Evolutionary conservation across 2,888 invertebrate genomes (phyloP).

Genomic region (Drosophila testacea): DNA sequence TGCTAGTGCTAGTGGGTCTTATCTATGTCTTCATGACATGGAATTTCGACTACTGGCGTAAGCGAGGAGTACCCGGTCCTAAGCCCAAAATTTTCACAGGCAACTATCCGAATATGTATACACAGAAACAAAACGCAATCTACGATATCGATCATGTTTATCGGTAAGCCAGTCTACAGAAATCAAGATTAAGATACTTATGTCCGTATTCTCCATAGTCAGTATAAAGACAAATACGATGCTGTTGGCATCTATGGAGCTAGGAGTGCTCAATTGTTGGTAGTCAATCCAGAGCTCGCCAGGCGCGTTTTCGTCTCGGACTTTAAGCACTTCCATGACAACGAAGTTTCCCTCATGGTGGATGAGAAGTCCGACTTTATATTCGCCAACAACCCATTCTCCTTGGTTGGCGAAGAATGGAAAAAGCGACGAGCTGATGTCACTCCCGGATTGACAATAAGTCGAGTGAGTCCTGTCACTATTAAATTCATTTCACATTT

Average conservation of each 20-base stretch:
- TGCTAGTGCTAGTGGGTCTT: slow-evolving; percentile 29
- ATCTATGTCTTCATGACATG: slow-evolving; percentile 76
- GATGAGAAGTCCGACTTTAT: slow-evolving; percentile 85
- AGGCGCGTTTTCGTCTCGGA: slow-evolving; percentile 84
- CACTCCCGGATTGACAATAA: slow-evolving; percentile 86
- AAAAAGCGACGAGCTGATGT: slow-evolving; percentile 85
- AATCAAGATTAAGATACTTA: neutral
- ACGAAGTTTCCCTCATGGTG: slow-evolving; percentile 64
- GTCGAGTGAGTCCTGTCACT: slow-evolving; percentile 81
- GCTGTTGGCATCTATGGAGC: slow-evolving; percentile 84
- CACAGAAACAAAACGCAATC: slow-evolving; percentile 71
- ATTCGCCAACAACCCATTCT: slow-evolving; percentile 85
- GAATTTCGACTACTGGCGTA: slow-evolving; percentile 84
- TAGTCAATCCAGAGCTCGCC: slow-evolving; percentile 82
- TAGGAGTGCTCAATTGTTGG: slow-evolving; percentile 82
- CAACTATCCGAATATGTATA: slow-evolving; percentile 76
- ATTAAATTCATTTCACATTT: neutral
- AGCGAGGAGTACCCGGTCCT: slow-evolving; percentile 82
- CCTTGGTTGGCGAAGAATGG: slow-evolving; percentile 86
- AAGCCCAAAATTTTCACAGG: slow-evolving; percentile 82
- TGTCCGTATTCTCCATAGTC: neutral
- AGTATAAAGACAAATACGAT: slow-evolving; percentile 69
- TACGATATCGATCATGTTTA: slow-evolving; percentile 84
- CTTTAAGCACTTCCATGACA: slow-evolving; percentile 84
- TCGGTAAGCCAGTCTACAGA: slow-evolving; percentile 67